Evolutionary conservation across 2,888 invertebrate species (phyloP), one percentile per base, ranked within the genome.

Genomic region (Sicus ferrugineus): DNA sequence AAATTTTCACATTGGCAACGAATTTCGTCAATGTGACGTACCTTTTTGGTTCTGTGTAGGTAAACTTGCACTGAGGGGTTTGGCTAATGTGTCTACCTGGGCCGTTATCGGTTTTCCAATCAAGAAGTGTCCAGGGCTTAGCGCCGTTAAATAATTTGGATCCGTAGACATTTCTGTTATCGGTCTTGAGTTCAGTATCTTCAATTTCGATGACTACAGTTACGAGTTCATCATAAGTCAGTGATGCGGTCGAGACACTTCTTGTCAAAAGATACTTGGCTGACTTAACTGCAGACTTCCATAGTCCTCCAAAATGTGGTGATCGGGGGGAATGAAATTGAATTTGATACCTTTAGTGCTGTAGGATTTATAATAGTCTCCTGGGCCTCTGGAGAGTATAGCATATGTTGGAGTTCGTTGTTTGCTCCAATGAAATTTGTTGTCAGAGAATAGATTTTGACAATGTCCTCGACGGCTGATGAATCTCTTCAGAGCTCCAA

Each of bases 241-340:
- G 38, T 38, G 11, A 38, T 48, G 48, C n/a, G 9, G 48, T 48
- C 16, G 48, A 48, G 4, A 48, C 48, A n/a, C 48, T 48, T 48
- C 48, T 48, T 48, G 14, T 48, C n/a, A 48, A n/a, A 7, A 48
- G 48, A n/a, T 48, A 48, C 16, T 48, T 48, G 5, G 38, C 38
- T 34, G 38, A 34, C 38, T 34, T 34, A 9, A 34, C 38, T 34
- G 38, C 46, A 3, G 46, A 9, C n/a, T 46, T 19, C 46, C 3
- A 46, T 9, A 46, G 19, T 46, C 46, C 46, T 46, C 46, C 6
- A 9, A 46, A 46, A 46, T 46, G 46, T 9, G 38, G 38, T 14
- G 38, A 38, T 38, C 38, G 38, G 38, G 38, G 38, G 50, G 50
- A 50, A 50, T 50, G n/a, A 50, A 50, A n/a, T 50, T 11, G 50